phyloP scores from a whole-genome alignment of 2,113 vertebrate species.

The Zosterops lateralis region DNA sequence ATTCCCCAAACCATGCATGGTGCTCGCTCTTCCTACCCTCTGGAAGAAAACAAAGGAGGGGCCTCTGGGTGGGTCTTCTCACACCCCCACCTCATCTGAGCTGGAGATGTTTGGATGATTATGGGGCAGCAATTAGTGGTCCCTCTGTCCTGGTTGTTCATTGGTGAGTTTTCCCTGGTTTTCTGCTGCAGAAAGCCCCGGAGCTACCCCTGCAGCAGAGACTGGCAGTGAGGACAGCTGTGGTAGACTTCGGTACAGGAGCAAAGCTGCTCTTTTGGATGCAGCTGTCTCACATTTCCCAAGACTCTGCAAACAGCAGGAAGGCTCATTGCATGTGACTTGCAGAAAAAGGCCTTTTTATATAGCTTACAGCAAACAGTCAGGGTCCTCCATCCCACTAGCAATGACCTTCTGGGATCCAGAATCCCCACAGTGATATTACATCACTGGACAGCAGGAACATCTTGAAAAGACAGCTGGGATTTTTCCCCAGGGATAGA shows the following conservation, averaged over 20 bases:
- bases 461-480: not conserved
- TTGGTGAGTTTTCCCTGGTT: not conserved
- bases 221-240: not conserved
- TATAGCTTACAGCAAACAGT: not conserved
- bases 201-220: not conserved
- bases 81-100: not conserved
- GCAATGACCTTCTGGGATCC: not conserved
- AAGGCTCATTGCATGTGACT: not conserved
- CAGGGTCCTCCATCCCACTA: not conserved
- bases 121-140: not conserved
- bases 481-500: not conserved
- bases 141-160: not conserved
- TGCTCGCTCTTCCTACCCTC: not conserved
- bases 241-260: not conserved
- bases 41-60: not conserved
- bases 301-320: not conserved
- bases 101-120: not conserved
- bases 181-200: not conserved
- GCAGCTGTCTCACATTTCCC: not conserved
- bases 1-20: accelerated
- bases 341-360: not conserved
- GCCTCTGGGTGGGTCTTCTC: not conserved
- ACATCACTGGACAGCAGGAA: not conserved
- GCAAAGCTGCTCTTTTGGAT: not conserved
- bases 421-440: not conserved